Evolutionary conservation across 2,113 vertebrate genomes (phyloP).

Genomic region (Canis aureus): DNA sequence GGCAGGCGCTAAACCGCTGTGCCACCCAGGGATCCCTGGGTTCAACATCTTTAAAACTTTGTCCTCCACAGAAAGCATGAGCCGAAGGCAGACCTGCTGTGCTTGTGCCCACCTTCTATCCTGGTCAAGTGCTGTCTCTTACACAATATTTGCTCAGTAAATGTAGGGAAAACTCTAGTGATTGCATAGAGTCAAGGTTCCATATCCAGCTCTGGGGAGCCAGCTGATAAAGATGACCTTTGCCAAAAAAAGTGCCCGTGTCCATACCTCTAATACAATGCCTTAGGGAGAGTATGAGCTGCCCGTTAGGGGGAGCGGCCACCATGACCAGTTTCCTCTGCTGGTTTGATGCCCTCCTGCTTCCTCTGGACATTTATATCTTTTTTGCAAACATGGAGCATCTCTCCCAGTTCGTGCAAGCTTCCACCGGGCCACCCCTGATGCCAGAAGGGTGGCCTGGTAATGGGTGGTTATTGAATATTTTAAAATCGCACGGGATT

Average conservation of each 20-base stretch:
- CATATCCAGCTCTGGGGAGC: background rate
- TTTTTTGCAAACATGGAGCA: accelerated
- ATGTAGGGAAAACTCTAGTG: too few species aligned
- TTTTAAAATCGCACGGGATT: background rate
- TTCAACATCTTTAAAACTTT: background rate
- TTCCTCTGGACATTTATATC: accelerated
- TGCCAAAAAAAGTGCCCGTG: background rate
- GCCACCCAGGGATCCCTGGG: background rate
- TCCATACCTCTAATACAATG: background rate
- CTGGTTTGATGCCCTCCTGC: background rate
- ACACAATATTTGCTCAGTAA: background rate
- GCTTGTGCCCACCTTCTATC: background rate
- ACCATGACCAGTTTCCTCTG: background rate
- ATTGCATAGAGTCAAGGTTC: background rate
- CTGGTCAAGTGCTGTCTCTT: background rate
- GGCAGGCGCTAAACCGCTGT: too few species aligned
- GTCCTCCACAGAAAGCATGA: too few species aligned
- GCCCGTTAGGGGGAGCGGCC: accelerated
- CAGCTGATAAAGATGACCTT: background rate
- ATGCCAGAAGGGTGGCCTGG: background rate
- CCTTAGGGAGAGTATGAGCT: background rate
- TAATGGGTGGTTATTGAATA: background rate
- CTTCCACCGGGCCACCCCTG: accelerated
- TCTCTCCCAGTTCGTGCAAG: accelerated
- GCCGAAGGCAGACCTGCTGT: background rate